A percentile compares a stretch with the other conserved stretches of the same genome.
phyloP scores from a whole-genome alignment of 1,140 invertebrate species.

The Pantala flavescens region DNA sequence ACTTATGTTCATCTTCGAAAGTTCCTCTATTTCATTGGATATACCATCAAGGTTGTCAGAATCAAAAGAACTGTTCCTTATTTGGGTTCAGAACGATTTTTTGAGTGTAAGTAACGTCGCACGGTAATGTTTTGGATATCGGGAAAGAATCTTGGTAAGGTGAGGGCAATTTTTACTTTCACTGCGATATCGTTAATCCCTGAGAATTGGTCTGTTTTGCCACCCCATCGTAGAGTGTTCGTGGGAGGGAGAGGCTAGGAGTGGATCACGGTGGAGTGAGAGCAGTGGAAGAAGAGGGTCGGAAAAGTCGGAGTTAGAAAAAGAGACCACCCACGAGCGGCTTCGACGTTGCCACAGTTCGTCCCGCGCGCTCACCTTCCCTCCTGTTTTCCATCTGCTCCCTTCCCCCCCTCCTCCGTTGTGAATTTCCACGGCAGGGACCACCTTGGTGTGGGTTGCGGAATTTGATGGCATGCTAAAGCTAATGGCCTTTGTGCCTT shows the following conservation, averaged over 20 bases:
- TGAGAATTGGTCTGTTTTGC: no score
- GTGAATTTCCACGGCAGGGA: neutral
- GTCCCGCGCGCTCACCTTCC: neutral
- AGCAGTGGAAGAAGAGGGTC: neutral
- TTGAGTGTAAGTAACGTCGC: no score
- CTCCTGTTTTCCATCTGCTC: slow-evolving; percentile 8
- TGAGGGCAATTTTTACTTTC: no score
- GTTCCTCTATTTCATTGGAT: no score
- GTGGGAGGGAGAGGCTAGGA: neutral
- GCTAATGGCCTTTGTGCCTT: slow-evolving; percentile 8
- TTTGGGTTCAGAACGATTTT: no score
- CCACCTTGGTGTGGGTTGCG: neutral
- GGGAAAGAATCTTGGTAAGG: no score
- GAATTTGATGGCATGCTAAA: slow-evolving; percentile 1
- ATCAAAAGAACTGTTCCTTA: no score
- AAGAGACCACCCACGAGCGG: neutral
- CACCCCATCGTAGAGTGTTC: neutral
- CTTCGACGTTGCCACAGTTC: neutral
- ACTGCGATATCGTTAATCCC: no score
- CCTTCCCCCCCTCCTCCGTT: neutral
- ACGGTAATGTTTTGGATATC: no score
- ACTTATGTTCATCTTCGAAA: no score
- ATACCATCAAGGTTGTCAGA: no score
- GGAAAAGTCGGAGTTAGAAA: neutral
- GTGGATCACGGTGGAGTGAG: neutral